Evolutionary conservation across 2,888 invertebrate genomes (phyloP).

Genomic region (Lapara coniferarum): DNA sequence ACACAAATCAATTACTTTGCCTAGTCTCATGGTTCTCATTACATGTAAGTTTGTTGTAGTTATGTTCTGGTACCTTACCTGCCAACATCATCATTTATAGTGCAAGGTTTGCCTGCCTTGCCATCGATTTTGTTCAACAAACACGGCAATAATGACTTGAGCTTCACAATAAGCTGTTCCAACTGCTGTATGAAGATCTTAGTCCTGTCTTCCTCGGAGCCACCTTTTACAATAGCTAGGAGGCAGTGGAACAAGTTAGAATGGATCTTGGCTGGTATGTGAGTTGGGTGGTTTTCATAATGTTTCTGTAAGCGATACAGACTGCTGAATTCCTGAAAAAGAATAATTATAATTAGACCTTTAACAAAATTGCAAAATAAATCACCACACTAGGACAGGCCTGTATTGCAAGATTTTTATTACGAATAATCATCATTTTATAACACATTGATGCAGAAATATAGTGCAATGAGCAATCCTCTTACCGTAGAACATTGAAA

Average conservation of each 20-base stretch:
- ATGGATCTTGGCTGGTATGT: constrained; percentile 68
- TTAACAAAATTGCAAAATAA: neutral
- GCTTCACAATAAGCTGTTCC: constrained; percentile 65
- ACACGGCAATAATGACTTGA: constrained; percentile 67
- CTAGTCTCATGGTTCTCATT: neutral
- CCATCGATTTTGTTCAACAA: constrained; percentile 57
- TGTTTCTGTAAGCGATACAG: constrained; percentile 72
- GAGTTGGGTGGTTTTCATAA: constrained; percentile 71
- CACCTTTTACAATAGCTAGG: constrained; percentile 65
- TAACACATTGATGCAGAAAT: too few species aligned
- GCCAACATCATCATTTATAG: constrained; percentile 69
- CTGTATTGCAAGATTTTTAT: too few species aligned
- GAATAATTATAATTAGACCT: neutral
- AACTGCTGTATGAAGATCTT: constrained; percentile 71
- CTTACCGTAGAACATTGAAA: constrained; percentile 71
- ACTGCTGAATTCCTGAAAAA: constrained; percentile 68
- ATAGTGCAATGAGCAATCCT: constrained; percentile 19
- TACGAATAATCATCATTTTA: too few species aligned
- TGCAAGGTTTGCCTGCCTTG: constrained; percentile 54
- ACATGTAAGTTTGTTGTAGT: too few species aligned
- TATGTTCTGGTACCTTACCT: constrained; percentile 55
- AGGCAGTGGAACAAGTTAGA: constrained; percentile 73
- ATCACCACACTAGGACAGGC: too few species aligned
- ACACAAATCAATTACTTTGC: neutral
- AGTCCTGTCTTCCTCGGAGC: constrained; percentile 59